phyloP scores from a whole-genome alignment of 2,888 invertebrate species.

The Netelia virgata region DNA sequence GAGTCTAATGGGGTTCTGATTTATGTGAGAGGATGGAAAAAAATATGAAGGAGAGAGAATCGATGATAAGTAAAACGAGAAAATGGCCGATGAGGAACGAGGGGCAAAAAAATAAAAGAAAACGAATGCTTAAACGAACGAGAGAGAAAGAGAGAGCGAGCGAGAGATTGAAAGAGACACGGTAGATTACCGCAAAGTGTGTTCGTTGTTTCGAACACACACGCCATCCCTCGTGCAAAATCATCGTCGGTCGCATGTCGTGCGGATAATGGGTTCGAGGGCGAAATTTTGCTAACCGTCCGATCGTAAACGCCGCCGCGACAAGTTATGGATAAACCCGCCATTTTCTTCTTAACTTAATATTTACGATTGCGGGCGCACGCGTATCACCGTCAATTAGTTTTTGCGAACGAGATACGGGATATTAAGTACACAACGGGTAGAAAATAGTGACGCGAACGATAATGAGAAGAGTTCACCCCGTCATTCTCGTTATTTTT shows the following conservation, averaged over 20 bases:
- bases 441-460: background rate
- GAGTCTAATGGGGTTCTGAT: constrained; percentile 58
- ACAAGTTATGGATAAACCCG: constrained; percentile 27
- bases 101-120: background rate
- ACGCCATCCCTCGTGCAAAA: constrained; percentile 56
- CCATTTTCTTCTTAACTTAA: constrained; percentile 8
- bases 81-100: constrained; percentile 12
- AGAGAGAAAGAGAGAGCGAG: constrained; percentile 15
- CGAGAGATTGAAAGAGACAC: background rate
- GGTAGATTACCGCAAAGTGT: constrained; percentile 19
- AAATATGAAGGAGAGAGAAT: constrained; percentile 7
- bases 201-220: constrained; percentile 28
- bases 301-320: constrained; percentile 31
- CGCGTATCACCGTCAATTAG: background rate
- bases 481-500: background rate
- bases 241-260: constrained; percentile 54
- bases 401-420: background rate
- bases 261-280: constrained; percentile 59
- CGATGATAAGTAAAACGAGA: constrained; percentile 13
- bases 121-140: constrained; percentile 1
- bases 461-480: background rate
- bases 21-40: constrained; percentile 50
- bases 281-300: constrained; percentile 27
- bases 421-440: background rate
- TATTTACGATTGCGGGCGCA: background rate